Evolutionary conservation across 2,888 invertebrate genomes (phyloP).

Genomic region (Drosophila cracens): DNA sequence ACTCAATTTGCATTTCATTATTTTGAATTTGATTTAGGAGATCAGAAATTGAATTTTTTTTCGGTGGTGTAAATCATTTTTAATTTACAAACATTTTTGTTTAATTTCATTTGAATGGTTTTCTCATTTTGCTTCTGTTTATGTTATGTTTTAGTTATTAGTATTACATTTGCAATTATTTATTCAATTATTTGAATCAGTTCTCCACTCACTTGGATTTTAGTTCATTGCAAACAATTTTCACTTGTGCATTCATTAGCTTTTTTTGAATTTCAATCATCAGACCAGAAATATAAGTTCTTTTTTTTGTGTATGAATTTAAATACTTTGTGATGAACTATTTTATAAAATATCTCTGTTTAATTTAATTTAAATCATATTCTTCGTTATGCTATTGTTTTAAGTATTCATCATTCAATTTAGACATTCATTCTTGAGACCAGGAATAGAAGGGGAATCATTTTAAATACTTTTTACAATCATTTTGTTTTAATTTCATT

Average conservation of each 20-base stretch:
- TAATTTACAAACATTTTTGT: not conserved
- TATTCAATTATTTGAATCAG: not conserved
- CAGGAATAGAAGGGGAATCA: not conserved
- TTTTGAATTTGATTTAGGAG: constrained; percentile 13
- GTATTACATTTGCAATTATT: not conserved
- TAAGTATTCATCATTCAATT: not conserved
- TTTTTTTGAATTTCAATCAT: not conserved
- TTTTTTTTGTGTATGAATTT: not conserved
- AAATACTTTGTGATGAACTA: not conserved
- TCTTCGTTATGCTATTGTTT: not conserved
- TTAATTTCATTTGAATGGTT: not conserved
- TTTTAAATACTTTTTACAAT: not conserved
- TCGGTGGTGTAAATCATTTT: not conserved
- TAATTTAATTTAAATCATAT: not conserved
- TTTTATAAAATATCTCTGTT: not conserved
- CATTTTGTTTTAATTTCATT: not conserved
- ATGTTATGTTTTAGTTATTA: not conserved
- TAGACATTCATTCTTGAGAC: not conserved
- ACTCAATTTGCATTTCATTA: constrained; percentile 1
- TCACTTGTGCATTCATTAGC: not conserved
- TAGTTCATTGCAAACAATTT: not conserved
- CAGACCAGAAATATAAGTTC: constrained; percentile 15
- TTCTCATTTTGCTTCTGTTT: not conserved
- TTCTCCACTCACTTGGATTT: not conserved
- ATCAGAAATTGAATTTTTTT: constrained; percentile 3